Evolutionary conservation across 2,797 vertebrate genomes (phyloP).

Genomic region (Staurois parvus): DNA sequence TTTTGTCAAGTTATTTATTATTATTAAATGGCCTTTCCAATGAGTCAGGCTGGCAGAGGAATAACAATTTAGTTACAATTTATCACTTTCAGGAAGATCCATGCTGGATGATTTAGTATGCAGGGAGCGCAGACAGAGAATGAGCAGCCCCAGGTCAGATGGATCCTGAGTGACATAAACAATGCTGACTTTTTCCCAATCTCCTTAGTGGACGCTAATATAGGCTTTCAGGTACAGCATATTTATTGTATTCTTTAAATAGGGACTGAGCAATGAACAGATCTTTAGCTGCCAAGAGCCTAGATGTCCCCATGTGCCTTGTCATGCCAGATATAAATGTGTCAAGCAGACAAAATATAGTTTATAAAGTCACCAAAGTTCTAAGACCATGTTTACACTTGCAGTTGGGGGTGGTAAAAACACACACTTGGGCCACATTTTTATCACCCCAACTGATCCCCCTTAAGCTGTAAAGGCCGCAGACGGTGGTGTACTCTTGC

Average conservation of each 20-base stretch:
- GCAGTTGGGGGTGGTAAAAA: no score
- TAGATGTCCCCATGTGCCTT: no score
- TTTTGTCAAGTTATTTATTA: slow-evolving; percentile 50
- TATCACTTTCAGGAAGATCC: slow-evolving; percentile 37
- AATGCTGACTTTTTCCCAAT: not conserved
- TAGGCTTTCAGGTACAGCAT: not conserved
- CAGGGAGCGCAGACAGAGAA: slow-evolving; percentile 11
- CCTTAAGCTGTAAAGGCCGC: no score
- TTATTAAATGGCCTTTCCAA: slow-evolving; percentile 50
- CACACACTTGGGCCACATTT: no score
- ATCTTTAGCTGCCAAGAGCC: no score
- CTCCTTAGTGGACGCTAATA: not conserved
- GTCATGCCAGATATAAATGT: no score
- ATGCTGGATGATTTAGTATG: slow-evolving; percentile 31
- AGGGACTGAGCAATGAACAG: not conserved
- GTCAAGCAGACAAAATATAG: no score
- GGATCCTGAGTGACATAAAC: not conserved
- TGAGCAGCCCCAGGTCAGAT: slow-evolving; percentile 17
- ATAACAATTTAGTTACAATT: slow-evolving; percentile 47
- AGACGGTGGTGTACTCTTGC: no score
- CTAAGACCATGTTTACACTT: no score
- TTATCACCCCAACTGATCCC: no score
- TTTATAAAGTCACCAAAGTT: no score
- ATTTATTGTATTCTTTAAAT: not conserved
- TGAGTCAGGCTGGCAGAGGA: slow-evolving; percentile 3